Base-by-base conservation (phyloP, 2,888 invertebrate species). In the Perdita meconis region DNA sequence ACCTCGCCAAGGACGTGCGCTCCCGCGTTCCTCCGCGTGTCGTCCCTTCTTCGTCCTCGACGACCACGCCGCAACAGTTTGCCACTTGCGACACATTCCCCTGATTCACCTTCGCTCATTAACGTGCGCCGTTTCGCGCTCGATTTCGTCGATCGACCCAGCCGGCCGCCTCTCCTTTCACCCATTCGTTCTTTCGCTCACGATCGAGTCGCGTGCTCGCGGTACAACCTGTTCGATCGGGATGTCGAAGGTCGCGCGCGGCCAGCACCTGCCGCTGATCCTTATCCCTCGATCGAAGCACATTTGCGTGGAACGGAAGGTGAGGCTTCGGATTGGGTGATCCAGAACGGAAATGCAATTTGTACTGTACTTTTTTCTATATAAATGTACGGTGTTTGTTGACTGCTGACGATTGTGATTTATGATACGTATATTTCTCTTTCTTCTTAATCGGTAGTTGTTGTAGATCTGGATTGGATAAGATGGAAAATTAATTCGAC, bases 51-150 rank as follows among this genome's bases (percentile, higher is more conserved):
- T 69, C 74, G 26, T 61, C 65, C 67, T 70, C 70, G 61, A 66
- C 65, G 68, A 66, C 67, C 72, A 22, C 47, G 47, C 80, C 66
- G 74, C 76, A 82, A 82, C 82, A 80, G 80, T 84, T 84, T 82
- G 82, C 82, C 80, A 77, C 82, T 82, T 76, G 73, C 82, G 47
- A 70, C 83, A 77, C 76, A 57, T 68, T 81, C 67, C 69, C 67
- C 40, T 76, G 64, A 63, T 69, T 76, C 72, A 67, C 61, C 66
- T 72, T 63, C 76, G 70, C 82, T 82, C 80, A 77, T 82, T 82
- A 72, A 80, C 69, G 66, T 67, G 60, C 68, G 59, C 51, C 59
- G 66, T 69, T 79, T 65, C 64, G 42, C 64, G 50, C 65, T 56
- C 76, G 77, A 69, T 77, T 60, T 55, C 76, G 55, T 12, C 65